Conservation (phyloP, 2,888 invertebrate genomes). For the Apodemia duryi region DNA sequence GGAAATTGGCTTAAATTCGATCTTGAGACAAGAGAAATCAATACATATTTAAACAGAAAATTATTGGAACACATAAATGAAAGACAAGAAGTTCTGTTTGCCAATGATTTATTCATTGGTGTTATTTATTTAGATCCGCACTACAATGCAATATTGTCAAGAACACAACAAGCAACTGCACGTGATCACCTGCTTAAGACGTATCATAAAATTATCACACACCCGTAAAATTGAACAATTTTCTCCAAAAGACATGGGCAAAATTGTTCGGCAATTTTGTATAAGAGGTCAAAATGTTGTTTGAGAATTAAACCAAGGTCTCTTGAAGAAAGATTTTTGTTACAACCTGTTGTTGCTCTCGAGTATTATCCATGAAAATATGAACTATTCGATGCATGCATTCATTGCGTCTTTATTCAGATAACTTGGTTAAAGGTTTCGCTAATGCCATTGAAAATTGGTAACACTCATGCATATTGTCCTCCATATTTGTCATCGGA, state of each 20-base stretch:
- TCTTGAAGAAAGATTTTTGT: background rate
- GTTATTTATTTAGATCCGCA: background rate
- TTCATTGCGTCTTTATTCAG: conserved; percentile 13
- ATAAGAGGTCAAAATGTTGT: background rate
- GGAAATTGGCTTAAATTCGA: conserved; percentile 16
- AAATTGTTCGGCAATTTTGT: background rate
- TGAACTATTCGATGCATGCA: conserved; percentile 18
- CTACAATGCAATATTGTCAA: conserved; percentile 11
- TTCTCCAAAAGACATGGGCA: background rate
- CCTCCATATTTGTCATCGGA: background rate
- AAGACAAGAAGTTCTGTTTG: background rate
- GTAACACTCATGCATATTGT: background rate
- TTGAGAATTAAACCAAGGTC: background rate
- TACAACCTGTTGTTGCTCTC: conserved; percentile 14
- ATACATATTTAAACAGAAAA: conserved; percentile 13
- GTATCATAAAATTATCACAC: too few species aligned
- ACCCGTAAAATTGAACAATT: background rate
- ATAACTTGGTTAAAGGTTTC: conserved; percentile 16
- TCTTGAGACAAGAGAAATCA: conserved; percentile 8
- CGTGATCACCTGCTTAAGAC: conserved; percentile 1
- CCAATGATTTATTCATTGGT: too few species aligned
- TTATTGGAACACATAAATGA: conserved; percentile 9
- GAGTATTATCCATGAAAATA: conserved; percentile 14
- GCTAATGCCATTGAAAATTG: conserved; percentile 14
- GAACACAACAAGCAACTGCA: conserved; percentile 7